Evolutionary conservation across 2,888 invertebrate species (phyloP).

Genomic region (Cantharis nigra): DNA sequence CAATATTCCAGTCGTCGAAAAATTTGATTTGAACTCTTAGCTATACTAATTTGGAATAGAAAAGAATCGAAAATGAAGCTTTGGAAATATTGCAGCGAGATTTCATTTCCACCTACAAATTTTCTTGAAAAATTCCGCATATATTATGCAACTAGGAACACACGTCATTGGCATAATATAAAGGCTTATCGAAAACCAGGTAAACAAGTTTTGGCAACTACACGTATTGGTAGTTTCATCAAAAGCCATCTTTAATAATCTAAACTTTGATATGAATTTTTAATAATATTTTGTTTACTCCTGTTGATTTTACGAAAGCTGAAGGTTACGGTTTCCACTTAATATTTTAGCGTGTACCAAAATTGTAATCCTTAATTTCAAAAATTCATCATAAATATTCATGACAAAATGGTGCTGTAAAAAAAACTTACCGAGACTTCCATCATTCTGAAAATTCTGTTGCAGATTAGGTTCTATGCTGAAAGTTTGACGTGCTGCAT

Average conservation of each 20-base stretch:
- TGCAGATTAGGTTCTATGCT: constrained; percentile 25
- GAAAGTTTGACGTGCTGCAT: constrained; percentile 22
- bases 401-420: not conserved
- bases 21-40: not conserved
- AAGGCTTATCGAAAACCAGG: not conserved
- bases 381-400: not conserved
- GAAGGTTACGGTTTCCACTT: not conserved
- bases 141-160: not conserved
- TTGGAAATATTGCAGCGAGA: not conserved
- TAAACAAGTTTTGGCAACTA: not conserved
- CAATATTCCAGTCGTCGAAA: not conserved
- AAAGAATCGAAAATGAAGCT: not conserved
- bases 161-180: not conserved
- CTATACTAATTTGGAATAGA: not conserved
- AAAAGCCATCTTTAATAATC: not conserved
- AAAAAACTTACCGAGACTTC: constrained; percentile 29
- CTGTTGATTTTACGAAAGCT: not conserved
- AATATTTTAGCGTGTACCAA: not conserved
- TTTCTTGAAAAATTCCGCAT: not conserved
- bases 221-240: not conserved
- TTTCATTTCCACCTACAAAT: not conserved
- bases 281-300: not conserved
- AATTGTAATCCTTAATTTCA: not conserved
- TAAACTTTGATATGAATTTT: not conserved
- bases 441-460: constrained; percentile 22